Base-by-base conservation (phyloP, 1,140 invertebrate genomes). In the Achroia grisella region DNA sequence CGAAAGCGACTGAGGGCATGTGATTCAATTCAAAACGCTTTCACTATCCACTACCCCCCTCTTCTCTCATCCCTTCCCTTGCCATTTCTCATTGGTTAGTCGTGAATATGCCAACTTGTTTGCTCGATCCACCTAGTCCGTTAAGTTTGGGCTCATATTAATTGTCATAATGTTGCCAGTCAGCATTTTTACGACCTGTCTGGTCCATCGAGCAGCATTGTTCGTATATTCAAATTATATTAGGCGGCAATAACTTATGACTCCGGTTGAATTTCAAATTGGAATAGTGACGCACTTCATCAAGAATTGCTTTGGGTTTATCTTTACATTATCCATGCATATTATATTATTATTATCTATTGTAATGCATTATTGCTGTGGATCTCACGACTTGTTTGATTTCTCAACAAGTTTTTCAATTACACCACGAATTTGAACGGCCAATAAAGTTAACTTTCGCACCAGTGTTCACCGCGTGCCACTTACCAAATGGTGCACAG, bases 1-100 rank as follows among this genome's bases (percentile, higher is more conserved):
- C 64, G 53, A 66, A 65, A 57, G 56, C 62, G 48, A 44, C 56
- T 59, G 62, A 71, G 72, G 63, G 70, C 67, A 54, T 60, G 48
- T 63, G 58, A 68, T 69, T 67, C 59, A 68, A 71, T 71, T 74
- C 69, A 65, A 74, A 75, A 78, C 72, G 76, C 74, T 83, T 83
- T 83, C 79, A 78, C 76, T 72, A 56, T 40, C 35, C 23, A 46
- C 46, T 52, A 52, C 56, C 44, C 54, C 56, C 41, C 56, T 39
- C n/a, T n/a, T n/a, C n/a, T n/a, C n/a, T n/a, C n/a, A n/a, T n/a
- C n/a, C n/a, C n/a, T n/a, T n/a, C n/a, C n/a, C n/a, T 40, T 13
- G 10, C 44, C 49, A 40, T 48, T 50, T 39, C 44, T 48, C 47
- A 37, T 45, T 30, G 14, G 32, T 40, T 23, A 23, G 39, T 44